Conservation (phyloP, 2,888 invertebrate genomes). For the Resseliella maxima region DNA sequence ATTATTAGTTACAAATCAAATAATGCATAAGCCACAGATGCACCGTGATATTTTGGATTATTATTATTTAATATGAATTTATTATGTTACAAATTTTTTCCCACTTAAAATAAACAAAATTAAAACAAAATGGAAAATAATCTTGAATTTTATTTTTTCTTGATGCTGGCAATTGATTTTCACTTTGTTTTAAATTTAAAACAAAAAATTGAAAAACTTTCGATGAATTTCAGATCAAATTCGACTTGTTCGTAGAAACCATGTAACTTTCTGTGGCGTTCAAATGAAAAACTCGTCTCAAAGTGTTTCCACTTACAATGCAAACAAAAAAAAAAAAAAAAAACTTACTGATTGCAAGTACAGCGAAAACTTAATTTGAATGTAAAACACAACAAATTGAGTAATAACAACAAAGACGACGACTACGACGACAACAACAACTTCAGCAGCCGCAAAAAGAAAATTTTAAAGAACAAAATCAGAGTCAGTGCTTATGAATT, state of each 20-base stretch:
- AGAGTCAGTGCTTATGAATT: neutral
- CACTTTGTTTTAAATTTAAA: neutral
- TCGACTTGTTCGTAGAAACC: neutral
- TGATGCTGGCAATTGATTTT: neutral
- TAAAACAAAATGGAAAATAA: neutral
- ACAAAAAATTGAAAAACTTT: neutral
- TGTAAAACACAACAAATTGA: too few relatives aligned
- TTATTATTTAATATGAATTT: too few relatives aligned
- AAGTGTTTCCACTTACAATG: neutral
- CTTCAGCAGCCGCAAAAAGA: too few relatives aligned
- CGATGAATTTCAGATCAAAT: neutral
- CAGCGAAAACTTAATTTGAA: slow-evolving; percentile 1
- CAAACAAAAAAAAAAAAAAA: too few relatives aligned
- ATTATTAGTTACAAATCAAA: neutral
- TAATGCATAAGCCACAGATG: neutral
- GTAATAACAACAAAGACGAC: neutral
- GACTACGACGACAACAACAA: neutral
- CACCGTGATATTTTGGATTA: too few relatives aligned
- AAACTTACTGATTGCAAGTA: neutral
- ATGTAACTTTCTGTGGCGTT: neutral
- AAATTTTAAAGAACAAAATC: neutral
- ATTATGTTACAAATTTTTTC: too few relatives aligned
- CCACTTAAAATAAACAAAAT: too few relatives aligned
- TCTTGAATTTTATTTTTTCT: neutral
- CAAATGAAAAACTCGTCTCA: neutral